Conservation (phyloP, 2,113 vertebrate genomes). For the Atlantisia rogersi region DNA sequence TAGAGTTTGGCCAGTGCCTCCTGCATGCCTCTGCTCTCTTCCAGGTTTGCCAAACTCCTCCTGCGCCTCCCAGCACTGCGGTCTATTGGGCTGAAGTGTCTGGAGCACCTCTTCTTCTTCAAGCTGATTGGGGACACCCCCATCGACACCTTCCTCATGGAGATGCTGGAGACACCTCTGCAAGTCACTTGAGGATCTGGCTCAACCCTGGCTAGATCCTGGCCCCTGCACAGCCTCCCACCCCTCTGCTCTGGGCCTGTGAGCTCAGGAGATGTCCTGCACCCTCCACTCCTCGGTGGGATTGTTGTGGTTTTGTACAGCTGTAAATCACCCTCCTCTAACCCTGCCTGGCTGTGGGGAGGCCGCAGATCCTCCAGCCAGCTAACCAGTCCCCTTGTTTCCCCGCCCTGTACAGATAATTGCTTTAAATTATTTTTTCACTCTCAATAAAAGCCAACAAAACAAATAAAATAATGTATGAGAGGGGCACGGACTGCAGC, state of each 20-base stretch:
- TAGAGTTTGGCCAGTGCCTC: not conserved
- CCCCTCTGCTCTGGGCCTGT: not conserved
- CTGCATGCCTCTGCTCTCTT: not conserved
- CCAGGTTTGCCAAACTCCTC: constrained; percentile 93
- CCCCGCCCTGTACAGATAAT: constrained; percentile 65
- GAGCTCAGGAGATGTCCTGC: constrained; percentile 32
- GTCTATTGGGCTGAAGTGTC: constrained; percentile 94
- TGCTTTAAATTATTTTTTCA: constrained; percentile 82
- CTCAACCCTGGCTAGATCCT: not conserved
- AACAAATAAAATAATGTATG: constrained; percentile 49
- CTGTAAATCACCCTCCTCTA: not conserved
- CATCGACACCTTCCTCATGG: constrained; percentile 98
- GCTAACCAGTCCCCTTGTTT: not conserved
- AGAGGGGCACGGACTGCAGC: not conserved
- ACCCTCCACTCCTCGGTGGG: not conserved
- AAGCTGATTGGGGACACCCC: constrained; percentile 97
- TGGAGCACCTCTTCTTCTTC: constrained; percentile 98
- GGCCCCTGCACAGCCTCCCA: not conserved
- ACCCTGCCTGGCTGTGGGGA: not conserved
- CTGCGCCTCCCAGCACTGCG: constrained; percentile 91
- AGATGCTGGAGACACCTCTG: constrained; percentile 95
- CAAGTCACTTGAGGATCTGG: constrained; percentile 87
- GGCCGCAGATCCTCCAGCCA: not conserved
- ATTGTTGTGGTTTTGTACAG: constrained; percentile 54
- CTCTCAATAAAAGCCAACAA: constrained; percentile 70